phyloP scores from a whole-genome alignment of 2,888 invertebrate species.

The Hoplodrina ambigua region DNA sequence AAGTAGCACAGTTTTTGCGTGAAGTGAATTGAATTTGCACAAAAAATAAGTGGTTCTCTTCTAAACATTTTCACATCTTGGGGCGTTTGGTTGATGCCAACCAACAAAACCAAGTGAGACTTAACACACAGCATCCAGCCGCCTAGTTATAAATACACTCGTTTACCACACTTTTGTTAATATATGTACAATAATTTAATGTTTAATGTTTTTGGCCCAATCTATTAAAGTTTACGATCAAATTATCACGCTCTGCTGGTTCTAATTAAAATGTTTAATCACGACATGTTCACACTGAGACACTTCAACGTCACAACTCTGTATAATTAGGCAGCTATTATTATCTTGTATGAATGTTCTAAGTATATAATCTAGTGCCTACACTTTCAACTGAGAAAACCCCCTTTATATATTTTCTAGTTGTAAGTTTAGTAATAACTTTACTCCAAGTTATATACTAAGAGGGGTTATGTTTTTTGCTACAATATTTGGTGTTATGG shows the following conservation, averaged over 20 bases:
- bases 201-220: background rate
- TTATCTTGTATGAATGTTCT: too few relatives aligned
- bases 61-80: background rate
- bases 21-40: conserved; percentile 11
- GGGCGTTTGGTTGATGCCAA: too few relatives aligned
- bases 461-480: conserved; percentile 1
- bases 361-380: too few relatives aligned
- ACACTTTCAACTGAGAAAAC: too few relatives aligned
- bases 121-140: too few relatives aligned
- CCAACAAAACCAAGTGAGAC: too few relatives aligned
- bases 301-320: background rate
- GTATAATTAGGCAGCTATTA: background rate
- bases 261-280: conserved; percentile 14
- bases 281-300: background rate
- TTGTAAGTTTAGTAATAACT: too few relatives aligned
- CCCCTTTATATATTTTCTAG: too few relatives aligned
- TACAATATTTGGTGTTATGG: background rate
- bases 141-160: too few relatives aligned
- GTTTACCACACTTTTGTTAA: too few relatives aligned
- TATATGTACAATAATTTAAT: too few relatives aligned
- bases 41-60: conserved; percentile 21
- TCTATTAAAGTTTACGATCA: conserved; percentile 7
- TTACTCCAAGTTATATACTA: background rate
- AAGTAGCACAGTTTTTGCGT: conserved; percentile 17
- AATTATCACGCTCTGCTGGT: conserved; percentile 1